Conservation (phyloP, 2,888 invertebrate species). For the Brenthis hecate region DNA sequence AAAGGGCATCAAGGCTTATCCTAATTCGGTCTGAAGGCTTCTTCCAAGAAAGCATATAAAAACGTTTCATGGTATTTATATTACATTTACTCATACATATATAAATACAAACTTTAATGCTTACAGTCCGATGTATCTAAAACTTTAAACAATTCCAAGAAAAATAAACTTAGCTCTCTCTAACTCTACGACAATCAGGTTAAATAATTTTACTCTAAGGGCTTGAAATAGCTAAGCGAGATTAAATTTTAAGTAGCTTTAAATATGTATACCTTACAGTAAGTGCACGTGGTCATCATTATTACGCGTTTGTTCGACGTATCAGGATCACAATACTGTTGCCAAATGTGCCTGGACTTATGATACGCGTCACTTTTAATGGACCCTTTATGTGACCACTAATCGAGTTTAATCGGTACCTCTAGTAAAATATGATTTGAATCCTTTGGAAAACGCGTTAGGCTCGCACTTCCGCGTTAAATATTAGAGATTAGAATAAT, state of each 20-base stretch:
- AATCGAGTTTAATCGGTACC: conserved; percentile 60
- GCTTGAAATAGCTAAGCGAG: not conserved
- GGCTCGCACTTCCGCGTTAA: conserved; percentile 40
- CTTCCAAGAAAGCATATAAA: too few relatives aligned
- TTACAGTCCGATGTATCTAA: too few relatives aligned
- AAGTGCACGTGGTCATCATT: conserved; percentile 56
- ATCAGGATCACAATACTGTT: conserved; percentile 74
- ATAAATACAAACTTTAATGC: too few relatives aligned
- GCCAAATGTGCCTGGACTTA: conserved; percentile 75
- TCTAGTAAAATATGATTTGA: conserved; percentile 54
- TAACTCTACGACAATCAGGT: too few relatives aligned
- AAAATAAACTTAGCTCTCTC: too few relatives aligned
- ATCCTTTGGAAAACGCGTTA: conserved; percentile 49
- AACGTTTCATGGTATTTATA: too few relatives aligned
- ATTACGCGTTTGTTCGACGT: conserved; percentile 74
- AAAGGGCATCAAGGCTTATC: too few relatives aligned
- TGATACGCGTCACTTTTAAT: conserved; percentile 72
- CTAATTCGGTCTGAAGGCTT: too few relatives aligned
- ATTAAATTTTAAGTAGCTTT: conserved; percentile 20
- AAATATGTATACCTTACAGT: conserved; percentile 40
- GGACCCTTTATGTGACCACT: conserved; percentile 58
- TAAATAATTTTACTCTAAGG: too few relatives aligned
- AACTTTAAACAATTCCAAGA: too few relatives aligned
- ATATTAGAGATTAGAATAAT: conserved; percentile 33
- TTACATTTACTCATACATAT: too few relatives aligned